phyloP scores from a whole-genome alignment of 2,888 invertebrate genomes.

The Leistus spinibarbis region DNA sequence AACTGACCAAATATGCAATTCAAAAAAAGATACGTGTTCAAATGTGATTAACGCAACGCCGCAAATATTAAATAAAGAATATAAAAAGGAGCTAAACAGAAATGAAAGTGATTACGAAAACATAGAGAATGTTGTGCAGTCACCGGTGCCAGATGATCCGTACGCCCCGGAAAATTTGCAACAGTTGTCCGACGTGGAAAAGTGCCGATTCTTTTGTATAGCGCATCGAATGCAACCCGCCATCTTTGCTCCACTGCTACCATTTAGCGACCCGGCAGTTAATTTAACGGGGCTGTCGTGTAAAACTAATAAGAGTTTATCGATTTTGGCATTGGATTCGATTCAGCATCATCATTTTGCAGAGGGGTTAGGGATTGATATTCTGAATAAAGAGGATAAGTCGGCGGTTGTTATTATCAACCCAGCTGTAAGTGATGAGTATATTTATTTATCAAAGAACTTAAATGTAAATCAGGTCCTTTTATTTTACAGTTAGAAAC shows the following conservation, averaged over 20 bases:
- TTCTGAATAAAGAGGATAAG: conserved; percentile 64
- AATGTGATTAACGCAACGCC: conserved; percentile 32
- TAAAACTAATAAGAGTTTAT: conserved; percentile 64
- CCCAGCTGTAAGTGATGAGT: conserved; percentile 63
- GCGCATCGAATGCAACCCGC: conserved; percentile 57
- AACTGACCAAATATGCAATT: neutral
- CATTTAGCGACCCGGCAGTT: conserved; percentile 41
- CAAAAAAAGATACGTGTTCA: conserved; percentile 36
- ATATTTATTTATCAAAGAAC: conserved; percentile 20
- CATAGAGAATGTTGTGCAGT: neutral
- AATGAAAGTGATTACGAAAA: neutral
- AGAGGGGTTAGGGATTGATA: conserved; percentile 74
- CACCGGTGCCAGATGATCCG: conserved; percentile 56
- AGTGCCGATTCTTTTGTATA: conserved; percentile 53
- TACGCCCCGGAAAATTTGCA: conserved; percentile 62
- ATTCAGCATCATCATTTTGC: conserved; percentile 74
- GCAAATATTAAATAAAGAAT: conserved; percentile 20
- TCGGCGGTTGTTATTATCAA: conserved; percentile 75
- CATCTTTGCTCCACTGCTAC: conserved; percentile 50
- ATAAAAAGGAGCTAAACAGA: conserved; percentile 12
- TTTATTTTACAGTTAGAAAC: conserved; percentile 67
- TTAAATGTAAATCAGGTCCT: conserved; percentile 2
- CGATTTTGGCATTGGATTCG: conserved; percentile 76
- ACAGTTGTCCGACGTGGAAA: conserved; percentile 45
- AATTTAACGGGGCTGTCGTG: conserved; percentile 61